Evolutionary conservation across 2,888 invertebrate genomes (phyloP), one percentile per base, ranked within the genome.

Genomic region (Ochropacha duplaris): DNA sequence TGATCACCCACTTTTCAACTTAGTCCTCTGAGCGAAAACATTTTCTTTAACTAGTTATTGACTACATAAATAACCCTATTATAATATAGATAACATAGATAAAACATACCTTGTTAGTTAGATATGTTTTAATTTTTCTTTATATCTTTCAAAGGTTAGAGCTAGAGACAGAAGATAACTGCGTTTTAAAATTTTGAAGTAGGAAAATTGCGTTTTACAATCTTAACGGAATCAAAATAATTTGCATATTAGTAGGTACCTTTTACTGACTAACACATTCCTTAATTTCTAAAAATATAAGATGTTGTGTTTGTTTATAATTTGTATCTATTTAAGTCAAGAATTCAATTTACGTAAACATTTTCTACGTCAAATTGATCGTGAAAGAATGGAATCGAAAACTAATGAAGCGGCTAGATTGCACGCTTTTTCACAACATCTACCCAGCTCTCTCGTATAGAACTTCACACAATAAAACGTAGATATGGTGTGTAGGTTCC

Each of bases 1-100:
- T 55, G 55, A 56, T 56, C 57, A 59, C 22, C 26, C 51, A 54
- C 62, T 50, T 57, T 65, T 65, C 58, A 62, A 67, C 62, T 34
- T 57, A 54, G 60, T 56, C 56, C 55, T 57, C 31, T 34, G 28
- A 52, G 52, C 22, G 52, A 19, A 22, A 34, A 12, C 52, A 31
- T 51, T 51, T 51, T 28, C 51, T n/a, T n/a, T n/a, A n/a, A n/a
- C n/a, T n/a, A n/a, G n/a, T n/a, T n/a, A n/a, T n/a, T n/a, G n/a
- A n/a, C n/a, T n/a, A n/a, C n/a, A n/a, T n/a, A n/a, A n/a, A n/a
- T n/a, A n/a, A n/a, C n/a, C n/a, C n/a, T n/a, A n/a, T n/a, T n/a
- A n/a, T n/a, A n/a, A n/a, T n/a, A n/a, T n/a, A n/a, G n/a, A n/a
- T n/a, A n/a, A n/a, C n/a, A n/a, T n/a, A n/a, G n/a, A n/a, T 24